Evolutionary conservation across 2,797 vertebrate species (phyloP).

Genomic region (Helicolenus hilgendorfi): DNA sequence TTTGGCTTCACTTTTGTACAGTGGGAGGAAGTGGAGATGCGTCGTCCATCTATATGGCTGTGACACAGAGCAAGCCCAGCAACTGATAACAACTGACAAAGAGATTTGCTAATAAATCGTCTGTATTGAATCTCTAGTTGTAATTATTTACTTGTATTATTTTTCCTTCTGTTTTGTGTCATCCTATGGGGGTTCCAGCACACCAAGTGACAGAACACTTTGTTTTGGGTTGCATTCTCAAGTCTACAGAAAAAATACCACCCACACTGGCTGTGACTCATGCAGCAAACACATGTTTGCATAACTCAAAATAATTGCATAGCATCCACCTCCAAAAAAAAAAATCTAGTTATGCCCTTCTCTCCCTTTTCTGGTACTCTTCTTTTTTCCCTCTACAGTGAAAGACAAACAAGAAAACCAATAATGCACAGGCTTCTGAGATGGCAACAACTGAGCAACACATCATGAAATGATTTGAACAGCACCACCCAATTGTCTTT

Average conservation of each 20-base stretch:
- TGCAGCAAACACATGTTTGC: constrained; percentile 61
- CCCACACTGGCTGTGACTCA: constrained; percentile 45
- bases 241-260: constrained; percentile 18
- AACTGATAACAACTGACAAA: constrained; percentile 39
- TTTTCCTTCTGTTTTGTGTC: constrained; percentile 8
- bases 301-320: constrained; percentile 68
- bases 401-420: constrained; percentile 61
- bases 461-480: constrained; percentile 64
- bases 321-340: constrained; percentile 45
- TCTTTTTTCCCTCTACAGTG: background rate
- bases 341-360: constrained; percentile 49
- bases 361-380: background rate
- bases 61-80: constrained; percentile 1
- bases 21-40: too few relatives aligned
- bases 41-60: background rate
- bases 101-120: constrained; percentile 45
- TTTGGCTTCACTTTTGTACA: too few relatives aligned
- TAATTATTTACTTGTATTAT: constrained; percentile 5
- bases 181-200: constrained; percentile 28
- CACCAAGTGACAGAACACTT: constrained; percentile 36
- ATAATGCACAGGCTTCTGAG: constrained; percentile 45
- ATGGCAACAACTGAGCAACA: constrained; percentile 23
- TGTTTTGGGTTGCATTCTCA: constrained; percentile 48
- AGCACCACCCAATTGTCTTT: constrained; percentile 31
- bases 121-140: constrained; percentile 19